phyloP scores from a whole-genome alignment of 2,888 invertebrate species.

The Crioceris asparagi region DNA sequence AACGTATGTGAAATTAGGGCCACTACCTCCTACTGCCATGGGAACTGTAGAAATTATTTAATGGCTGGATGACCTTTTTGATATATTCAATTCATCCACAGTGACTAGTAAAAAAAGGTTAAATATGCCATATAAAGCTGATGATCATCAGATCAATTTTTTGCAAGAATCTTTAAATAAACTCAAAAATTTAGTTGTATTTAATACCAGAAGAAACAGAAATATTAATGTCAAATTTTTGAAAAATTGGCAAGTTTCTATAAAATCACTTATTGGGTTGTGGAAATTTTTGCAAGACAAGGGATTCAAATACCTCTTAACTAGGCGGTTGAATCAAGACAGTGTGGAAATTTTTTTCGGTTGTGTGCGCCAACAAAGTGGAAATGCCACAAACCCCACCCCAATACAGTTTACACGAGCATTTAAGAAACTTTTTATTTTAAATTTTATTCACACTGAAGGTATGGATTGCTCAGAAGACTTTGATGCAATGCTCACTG shows the following conservation, averaged over 20 bases:
- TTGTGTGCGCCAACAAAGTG: conserved; percentile 15
- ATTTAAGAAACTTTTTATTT: conserved; percentile 17
- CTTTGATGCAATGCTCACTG: no score
- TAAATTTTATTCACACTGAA: conserved; percentile 8
- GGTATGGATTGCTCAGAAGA: conserved; percentile 3
- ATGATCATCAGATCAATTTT: conserved; percentile 14
- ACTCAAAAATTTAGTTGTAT: conserved; percentile 14
- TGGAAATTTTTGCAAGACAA: conserved; percentile 14
- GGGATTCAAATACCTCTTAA: conserved; percentile 16
- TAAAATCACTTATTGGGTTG: conserved; percentile 15
- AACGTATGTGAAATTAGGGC: conserved; percentile 10
- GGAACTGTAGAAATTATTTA: conserved; percentile 16
- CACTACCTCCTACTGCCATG: conserved; percentile 8
- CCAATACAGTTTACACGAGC: conserved; percentile 17
- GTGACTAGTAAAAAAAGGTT: conserved; percentile 6
- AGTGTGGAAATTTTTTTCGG: conserved; percentile 22
- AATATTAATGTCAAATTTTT: conserved; percentile 16
- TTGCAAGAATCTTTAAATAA: conserved; percentile 13
- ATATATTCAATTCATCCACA: conserved; percentile 19
- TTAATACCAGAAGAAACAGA: conserved; percentile 11
- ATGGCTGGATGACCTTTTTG: conserved; percentile 20
- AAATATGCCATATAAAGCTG: conserved; percentile 10
- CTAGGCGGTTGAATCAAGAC: conserved; percentile 19
- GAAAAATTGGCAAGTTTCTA: conserved; percentile 16
- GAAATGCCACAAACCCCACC: conserved; percentile 19